phyloP scores from a whole-genome alignment of 2,797 vertebrate species.

The Pogoniulus pusillus region DNA sequence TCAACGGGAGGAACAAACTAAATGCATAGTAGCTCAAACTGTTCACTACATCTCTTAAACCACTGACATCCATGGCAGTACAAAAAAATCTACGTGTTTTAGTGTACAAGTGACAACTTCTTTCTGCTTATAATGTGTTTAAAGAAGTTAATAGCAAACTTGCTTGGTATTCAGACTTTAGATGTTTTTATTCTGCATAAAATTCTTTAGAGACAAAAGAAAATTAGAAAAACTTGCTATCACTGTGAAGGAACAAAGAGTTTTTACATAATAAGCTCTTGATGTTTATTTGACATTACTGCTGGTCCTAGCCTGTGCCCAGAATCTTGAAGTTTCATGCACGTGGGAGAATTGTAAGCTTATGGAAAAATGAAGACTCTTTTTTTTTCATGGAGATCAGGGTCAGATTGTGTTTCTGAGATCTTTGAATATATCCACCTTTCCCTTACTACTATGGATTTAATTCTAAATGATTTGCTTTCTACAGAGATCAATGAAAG shows the following conservation, averaged over 20 bases:
- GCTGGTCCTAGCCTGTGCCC: not conserved
- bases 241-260: not conserved
- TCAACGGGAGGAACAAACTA: not conserved
- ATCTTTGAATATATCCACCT: not conserved
- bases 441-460: not conserved
- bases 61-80: not conserved
- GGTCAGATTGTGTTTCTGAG: not conserved
- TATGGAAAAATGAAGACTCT: not conserved
- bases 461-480: constrained; percentile 43
- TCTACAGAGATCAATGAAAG: constrained; percentile 31
- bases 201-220: not conserved
- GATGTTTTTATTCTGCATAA: not conserved
- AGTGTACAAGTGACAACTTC: not conserved
- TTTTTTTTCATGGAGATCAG: not conserved
- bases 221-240: not conserved
- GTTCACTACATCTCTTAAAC: not conserved
- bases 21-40: not conserved
- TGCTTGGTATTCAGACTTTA: not conserved
- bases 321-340: not conserved
- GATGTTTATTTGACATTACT: not conserved
- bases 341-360: not conserved
- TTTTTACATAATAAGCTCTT: not conserved
- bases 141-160: not conserved
- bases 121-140: not conserved
- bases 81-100: not conserved